Evolutionary conservation across 64 coral and sea anemone genomes (phyloP), one percentile per base, ranked within the genome.

Genomic region (Platygyra sinensis): DNA sequence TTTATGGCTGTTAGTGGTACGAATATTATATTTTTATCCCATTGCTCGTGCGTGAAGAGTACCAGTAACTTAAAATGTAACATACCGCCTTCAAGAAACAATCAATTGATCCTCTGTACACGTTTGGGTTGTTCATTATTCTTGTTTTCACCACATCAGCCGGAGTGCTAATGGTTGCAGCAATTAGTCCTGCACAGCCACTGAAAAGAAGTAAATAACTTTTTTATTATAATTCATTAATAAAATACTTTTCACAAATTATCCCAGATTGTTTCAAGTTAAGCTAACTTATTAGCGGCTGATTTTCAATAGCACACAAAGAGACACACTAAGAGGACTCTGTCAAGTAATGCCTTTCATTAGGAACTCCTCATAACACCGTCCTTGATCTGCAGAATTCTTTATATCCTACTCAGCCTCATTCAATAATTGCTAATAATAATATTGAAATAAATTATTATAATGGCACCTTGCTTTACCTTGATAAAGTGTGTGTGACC

Each of bases 71-170:
- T n/a, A n/a, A n/a, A n/a, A n/a, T 55, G 52, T 72, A 60, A 95
- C 93, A 90, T 82, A 98, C 96, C 19, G 96, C 96, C 62, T 80
- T 89, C 87, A 94, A 87, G 76, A 98, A 98, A 76, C 96, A 98
- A 24, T 98, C 96, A 15, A 98, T 60, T 18, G 90, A 78, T 11
- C 96, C 96, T 93, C 87, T 89, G 65, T 98, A 98, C 9, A 86
- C 93, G 15, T 87, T 87, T 22, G 96, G 96, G 20, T 98, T 98
- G 72, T 95, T 98, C 96, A 98, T 98, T 24, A 99, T 99, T 75
- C 97, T 87, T 24, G 97, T 99, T 86, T 99, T 99, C 4, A 99
- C 89, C 24, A 99, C 97, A 57, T 99, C 97, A 24, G 94, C 97
- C 15, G 97, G 97, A 31, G 97, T 99, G 59, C 97, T 95, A 24